Percentiles rank a stretch among this genome's conserved stretches.
Conservation (phyloP, 2,797 vertebrate species). For the Spinus pinus region DNA sequence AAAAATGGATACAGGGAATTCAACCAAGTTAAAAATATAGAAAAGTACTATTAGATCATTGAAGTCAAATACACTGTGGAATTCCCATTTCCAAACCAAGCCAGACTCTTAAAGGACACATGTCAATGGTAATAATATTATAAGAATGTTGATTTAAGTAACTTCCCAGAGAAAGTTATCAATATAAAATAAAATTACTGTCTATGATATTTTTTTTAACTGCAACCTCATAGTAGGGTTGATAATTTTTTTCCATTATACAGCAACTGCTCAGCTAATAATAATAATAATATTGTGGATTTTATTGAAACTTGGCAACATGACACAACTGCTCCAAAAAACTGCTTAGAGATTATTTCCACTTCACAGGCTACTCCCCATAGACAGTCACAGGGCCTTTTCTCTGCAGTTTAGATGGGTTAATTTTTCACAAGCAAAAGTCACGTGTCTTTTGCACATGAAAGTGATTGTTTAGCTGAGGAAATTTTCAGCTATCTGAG, state of each 20-base stretch:
- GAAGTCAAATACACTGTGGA: background rate
- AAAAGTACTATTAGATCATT: background rate
- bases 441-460: background rate
- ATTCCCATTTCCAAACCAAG: background rate
- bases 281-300: background rate
- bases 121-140: background rate
- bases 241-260: conserved; percentile 5
- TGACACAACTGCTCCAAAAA: conserved; percentile 13
- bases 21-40: background rate
- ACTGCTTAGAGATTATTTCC: conserved; percentile 36
- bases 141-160: conserved; percentile 13
- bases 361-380: background rate
- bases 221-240: background rate
- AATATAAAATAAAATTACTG: conserved; percentile 1
- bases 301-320: conserved; percentile 32
- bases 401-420: background rate
- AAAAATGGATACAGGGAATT: background rate
- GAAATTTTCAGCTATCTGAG: background rate
- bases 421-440: conserved; percentile 14
- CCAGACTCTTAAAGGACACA: background rate
- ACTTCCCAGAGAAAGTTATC: background rate
- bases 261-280: conserved; percentile 17
- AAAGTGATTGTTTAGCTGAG: background rate
- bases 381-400: background rate
- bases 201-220: background rate